These are phyloP conservation scores for Pachydiplax longipennis DNA, from an alignment of 2,888 invertebrate genomes.

Conservation along the genomic window DNA sequence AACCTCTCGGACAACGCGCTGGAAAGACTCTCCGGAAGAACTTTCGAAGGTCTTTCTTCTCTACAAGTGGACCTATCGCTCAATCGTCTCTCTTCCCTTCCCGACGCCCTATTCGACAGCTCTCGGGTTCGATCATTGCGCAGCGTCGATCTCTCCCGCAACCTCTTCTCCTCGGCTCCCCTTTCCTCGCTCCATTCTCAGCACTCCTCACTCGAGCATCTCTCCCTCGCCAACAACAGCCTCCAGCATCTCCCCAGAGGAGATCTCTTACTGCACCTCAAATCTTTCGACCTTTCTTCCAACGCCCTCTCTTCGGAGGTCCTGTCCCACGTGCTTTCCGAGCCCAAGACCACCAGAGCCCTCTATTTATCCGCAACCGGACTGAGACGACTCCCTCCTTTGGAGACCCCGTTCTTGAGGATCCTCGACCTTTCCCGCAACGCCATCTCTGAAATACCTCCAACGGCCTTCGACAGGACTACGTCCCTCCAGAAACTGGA, in stretches of 20 bases:
- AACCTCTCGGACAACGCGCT: slow-evolving; percentile 79
- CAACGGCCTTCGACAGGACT: slow-evolving; percentile 77
- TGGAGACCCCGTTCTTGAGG: slow-evolving; percentile 84
- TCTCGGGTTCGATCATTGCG: slow-evolving; percentile 81
- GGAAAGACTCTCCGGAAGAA: slow-evolving; percentile 79
- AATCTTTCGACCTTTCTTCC: slow-evolving; percentile 82
- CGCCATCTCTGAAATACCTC: slow-evolving; percentile 70
- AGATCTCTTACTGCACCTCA: slow-evolving; percentile 87
- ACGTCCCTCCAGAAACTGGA: slow-evolving; percentile 81
- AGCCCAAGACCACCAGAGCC: slow-evolving; percentile 83
- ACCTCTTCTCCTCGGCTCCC: slow-evolving; percentile 81
- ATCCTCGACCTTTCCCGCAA: slow-evolving; percentile 81
- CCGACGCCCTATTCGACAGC: slow-evolving; percentile 84
- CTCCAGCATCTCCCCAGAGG: slow-evolving; percentile 82
- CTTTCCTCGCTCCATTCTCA: slow-evolving; percentile 81
- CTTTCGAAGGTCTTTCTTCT: slow-evolving; percentile 83
- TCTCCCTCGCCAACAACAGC: slow-evolving; percentile 80
- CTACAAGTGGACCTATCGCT: slow-evolving; percentile 76
- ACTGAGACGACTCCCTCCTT: slow-evolving; percentile 61
- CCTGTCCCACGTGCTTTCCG: slow-evolving; percentile 78
- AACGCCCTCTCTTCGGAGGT: slow-evolving; percentile 82
- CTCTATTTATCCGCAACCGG: slow-evolving; percentile 84
- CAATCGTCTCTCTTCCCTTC: slow-evolving; percentile 77
- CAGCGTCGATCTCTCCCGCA: slow-evolving; percentile 77
- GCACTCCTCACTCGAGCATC: slow-evolving; percentile 80